Conservation (phyloP, 2,113 vertebrate genomes). For the Gila orcuttii region DNA sequence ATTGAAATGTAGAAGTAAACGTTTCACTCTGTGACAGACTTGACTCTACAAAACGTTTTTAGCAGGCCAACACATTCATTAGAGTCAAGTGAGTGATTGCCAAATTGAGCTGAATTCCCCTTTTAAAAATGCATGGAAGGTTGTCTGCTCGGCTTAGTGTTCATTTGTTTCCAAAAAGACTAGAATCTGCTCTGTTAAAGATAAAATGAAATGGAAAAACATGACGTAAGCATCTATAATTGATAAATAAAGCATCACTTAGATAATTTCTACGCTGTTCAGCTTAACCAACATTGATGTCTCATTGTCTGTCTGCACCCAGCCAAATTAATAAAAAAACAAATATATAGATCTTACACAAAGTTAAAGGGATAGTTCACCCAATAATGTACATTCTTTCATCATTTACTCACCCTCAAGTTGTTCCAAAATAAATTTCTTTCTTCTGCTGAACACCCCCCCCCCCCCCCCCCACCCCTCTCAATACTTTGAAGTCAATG, state of each 20-base stretch:
- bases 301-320: not conserved
- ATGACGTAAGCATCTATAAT: not conserved
- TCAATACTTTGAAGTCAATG: no score
- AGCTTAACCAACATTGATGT: not conserved
- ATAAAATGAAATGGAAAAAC: not conserved
- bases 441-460: no score
- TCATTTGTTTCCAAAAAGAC: slow-evolving; percentile 44
- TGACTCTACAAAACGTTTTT: slow-evolving; percentile 23
- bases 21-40: not conserved
- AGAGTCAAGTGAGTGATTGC: slow-evolving; percentile 63
- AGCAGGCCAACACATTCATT: slow-evolving; percentile 42
- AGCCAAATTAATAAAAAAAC: not conserved
- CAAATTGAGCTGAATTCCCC: slow-evolving; percentile 61
- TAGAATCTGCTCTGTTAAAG: not conserved
- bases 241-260: not conserved
- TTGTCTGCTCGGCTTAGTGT: slow-evolving; percentile 65
- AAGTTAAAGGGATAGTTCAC: no score
- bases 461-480: no score
- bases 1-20: not conserved
- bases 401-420: no score
- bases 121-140: slow-evolving; percentile 64
- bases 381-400: no score
- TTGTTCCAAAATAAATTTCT: no score
- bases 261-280: not conserved
- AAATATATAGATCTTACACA: not conserved